A percentile compares a stretch with the other conserved stretches of the same genome.
Evolutionary conservation across 2,113 vertebrate species (phyloP).

Genomic region (Mesitornis unicolor): DNA sequence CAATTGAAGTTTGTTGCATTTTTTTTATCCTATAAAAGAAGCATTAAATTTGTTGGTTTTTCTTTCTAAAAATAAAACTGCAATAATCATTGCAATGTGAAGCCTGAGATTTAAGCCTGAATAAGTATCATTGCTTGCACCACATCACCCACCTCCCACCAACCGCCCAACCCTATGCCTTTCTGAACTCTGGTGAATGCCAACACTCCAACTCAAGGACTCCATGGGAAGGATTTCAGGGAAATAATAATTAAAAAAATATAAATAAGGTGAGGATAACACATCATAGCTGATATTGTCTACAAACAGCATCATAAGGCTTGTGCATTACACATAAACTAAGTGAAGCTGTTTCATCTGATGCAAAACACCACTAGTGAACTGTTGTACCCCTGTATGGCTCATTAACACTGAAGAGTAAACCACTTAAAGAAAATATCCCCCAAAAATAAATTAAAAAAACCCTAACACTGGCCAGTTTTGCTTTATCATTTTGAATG

Average conservation of each 20-base stretch:
- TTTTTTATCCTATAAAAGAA: slow-evolving; percentile 85
- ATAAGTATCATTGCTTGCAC: slow-evolving; percentile 64
- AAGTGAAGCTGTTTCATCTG: slow-evolving; percentile 33
- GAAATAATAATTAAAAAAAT: not conserved
- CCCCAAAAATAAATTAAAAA: not conserved
- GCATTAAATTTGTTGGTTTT: slow-evolving; percentile 64
- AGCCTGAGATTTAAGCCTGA: slow-evolving; percentile 91
- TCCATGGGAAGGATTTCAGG: not conserved
- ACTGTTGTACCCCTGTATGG: slow-evolving; percentile 6
- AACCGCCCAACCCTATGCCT: not conserved
- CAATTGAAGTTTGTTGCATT: slow-evolving; percentile 38
- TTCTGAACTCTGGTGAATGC: slow-evolving; percentile 18
- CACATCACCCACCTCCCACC: slow-evolving; percentile 1
- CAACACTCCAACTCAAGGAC: not conserved
- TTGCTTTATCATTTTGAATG: not conserved
- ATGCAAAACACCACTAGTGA: not conserved
- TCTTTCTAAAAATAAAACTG: slow-evolving; percentile 77
- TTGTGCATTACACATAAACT: slow-evolving; percentile 37
- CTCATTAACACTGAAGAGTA: slow-evolving; percentile 37
- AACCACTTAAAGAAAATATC: not conserved
- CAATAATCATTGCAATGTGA: slow-evolving; percentile 79
- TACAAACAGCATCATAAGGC: slow-evolving; percentile 46
- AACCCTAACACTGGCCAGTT: not conserved
- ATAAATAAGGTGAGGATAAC: slow-evolving; percentile 19
- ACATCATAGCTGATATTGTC: not conserved